Evolutionary conservation across 2,888 invertebrate genomes (phyloP).

Genomic region (Xylota sylvarum): DNA sequence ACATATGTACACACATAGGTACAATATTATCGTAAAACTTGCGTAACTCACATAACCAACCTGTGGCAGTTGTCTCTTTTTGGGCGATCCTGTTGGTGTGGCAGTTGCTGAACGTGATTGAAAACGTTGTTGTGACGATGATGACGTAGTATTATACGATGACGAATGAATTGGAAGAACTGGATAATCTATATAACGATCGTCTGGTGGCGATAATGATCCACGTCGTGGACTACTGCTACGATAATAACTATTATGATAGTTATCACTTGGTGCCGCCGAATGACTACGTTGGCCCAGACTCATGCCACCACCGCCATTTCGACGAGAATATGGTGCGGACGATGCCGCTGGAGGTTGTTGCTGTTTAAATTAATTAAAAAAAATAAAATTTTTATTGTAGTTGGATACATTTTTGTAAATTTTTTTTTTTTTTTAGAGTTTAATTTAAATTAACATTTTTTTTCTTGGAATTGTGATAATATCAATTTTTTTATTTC

Average conservation of each 20-base stretch:
- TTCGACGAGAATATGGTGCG: slow-evolving; percentile 83
- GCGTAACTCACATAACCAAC: slow-evolving; percentile 86
- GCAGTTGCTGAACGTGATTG: slow-evolving; percentile 95
- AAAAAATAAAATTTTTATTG: neutral
- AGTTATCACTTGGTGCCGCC: slow-evolving; percentile 89
- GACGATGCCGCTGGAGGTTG: slow-evolving; percentile 61
- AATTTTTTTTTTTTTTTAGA: slow-evolving; percentile 21
- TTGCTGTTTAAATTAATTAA: slow-evolving; percentile 50
- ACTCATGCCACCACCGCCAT: slow-evolving; percentile 85
- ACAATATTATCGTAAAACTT: too few relatives aligned
- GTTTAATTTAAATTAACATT: slow-evolving; percentile 12
- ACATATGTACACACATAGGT: too few relatives aligned
- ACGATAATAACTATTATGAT: slow-evolving; percentile 84
- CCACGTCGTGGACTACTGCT: slow-evolving; percentile 92
- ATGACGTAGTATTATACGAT: slow-evolving; percentile 79
- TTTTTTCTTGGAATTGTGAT: slow-evolving; percentile 64
- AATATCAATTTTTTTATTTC: slow-evolving; percentile 7
- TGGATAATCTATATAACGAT: slow-evolving; percentile 84
- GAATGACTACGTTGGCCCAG: slow-evolving; percentile 92
- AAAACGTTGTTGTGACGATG: slow-evolving; percentile 86
- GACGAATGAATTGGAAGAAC: slow-evolving; percentile 84
- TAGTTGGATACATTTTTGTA: neutral
- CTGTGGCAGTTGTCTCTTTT: slow-evolving; percentile 98
- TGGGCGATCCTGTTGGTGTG: slow-evolving; percentile 97
- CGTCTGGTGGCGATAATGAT: slow-evolving; percentile 85